Evolutionary conservation across 2,888 invertebrate genomes (phyloP).

Genomic region (Scaptomyza caliginosa): DNA sequence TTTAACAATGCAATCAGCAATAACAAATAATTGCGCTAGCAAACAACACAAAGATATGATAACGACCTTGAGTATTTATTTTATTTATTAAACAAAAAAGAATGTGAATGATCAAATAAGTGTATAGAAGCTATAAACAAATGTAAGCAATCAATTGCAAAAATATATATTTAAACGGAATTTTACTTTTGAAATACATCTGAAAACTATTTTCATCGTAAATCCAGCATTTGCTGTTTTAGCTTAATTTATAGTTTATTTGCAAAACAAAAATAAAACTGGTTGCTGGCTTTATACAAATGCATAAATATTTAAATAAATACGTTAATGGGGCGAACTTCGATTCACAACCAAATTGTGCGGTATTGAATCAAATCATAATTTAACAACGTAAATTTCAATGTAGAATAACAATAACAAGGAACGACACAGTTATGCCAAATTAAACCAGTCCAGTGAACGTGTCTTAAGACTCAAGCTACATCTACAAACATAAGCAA

Average conservation of each 20-base stretch:
- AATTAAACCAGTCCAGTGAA: conserved; percentile 15
- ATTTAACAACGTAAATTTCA: conserved; percentile 40
- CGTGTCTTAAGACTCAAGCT: conserved; percentile 23
- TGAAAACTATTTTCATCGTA: no score
- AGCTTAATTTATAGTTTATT: neutral
- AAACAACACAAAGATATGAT: conserved; percentile 10
- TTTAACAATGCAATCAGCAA: conserved; percentile 1
- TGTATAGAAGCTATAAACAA: neutral
- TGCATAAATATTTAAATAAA: conserved; percentile 10
- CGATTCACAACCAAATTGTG: conserved; percentile 20
- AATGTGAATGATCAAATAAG: neutral
- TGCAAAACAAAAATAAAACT: neutral
- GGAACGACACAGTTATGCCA: conserved; percentile 2
- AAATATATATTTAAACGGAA: no score
- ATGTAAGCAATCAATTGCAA: neutral
- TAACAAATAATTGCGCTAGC: neutral
- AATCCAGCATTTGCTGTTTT: neutral
- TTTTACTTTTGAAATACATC: no score
- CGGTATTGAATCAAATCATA: conserved; percentile 61
- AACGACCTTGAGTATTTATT: conserved; percentile 45
- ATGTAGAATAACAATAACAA: conserved; percentile 3
- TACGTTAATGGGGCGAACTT: conserved; percentile 1
- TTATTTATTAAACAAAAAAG: conserved; percentile 18
- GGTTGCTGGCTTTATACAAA: neutral
- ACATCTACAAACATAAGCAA: neutral